Conservation (phyloP, 2,888 invertebrate species). For the Drosophila prostipennis region DNA sequence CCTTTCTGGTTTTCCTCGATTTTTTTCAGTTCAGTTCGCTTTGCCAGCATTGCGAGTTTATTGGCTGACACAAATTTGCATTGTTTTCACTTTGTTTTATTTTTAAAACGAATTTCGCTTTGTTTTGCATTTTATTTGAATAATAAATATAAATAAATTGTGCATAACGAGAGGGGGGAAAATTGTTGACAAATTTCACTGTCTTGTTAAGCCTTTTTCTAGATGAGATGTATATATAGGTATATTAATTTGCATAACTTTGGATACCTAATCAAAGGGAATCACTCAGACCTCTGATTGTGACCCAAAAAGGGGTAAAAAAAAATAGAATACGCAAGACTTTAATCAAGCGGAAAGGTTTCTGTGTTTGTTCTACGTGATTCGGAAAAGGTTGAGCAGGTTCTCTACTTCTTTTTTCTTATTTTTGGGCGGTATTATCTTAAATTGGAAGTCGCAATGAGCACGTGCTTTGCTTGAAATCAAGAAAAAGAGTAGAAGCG, state of each 20-base stretch:
- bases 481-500: constrained; percentile 7
- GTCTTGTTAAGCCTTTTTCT: constrained; percentile 13
- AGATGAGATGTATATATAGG: neutral
- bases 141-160: constrained; percentile 22
- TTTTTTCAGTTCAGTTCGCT: constrained; percentile 5
- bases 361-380: constrained; percentile 44
- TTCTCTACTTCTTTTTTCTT: constrained; percentile 14
- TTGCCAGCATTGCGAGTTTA: constrained; percentile 27
- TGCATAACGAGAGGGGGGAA: neutral
- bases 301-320: constrained; percentile 24
- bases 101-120: constrained; percentile 20
- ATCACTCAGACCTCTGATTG: constrained; percentile 22
- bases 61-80: constrained; percentile 26
- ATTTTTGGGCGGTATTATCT: constrained; percentile 26
- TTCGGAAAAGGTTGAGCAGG: constrained; percentile 31
- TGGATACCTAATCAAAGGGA: constrained; percentile 25
- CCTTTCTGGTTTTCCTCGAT: constrained; percentile 5
- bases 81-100: constrained; percentile 17
- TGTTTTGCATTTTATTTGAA: constrained; percentile 30
- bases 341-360: constrained; percentile 42
- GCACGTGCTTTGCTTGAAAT: constrained; percentile 20
- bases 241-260: constrained; percentile 60
- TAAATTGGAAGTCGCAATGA: constrained; percentile 23
- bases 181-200: constrained; percentile 7
- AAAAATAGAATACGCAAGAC: constrained; percentile 18